These are phyloP conservation scores for Hycleus phaleratus DNA, from an alignment of 1,140 invertebrate species.

Conservation along the genomic window DNA sequence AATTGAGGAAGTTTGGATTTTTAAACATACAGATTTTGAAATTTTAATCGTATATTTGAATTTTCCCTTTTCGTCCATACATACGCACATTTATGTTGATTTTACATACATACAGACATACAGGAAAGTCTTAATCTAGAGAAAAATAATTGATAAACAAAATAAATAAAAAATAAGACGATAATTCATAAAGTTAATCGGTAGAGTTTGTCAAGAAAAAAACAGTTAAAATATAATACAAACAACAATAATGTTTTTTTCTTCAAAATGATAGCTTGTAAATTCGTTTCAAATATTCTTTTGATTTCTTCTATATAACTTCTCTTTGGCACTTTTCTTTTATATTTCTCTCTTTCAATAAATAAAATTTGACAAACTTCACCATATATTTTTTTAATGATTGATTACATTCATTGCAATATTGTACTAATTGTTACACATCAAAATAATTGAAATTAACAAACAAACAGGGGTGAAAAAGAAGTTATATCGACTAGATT, in stretches of 20 bases:
- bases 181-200: not conserved
- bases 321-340: slow-evolving; percentile 16
- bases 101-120: slow-evolving; percentile 37
- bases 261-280: not conserved
- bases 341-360: slow-evolving; percentile 1
- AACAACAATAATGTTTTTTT: not conserved
- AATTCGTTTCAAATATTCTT: slow-evolving; percentile 24
- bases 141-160: slow-evolving; percentile 11
- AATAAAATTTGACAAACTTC: slow-evolving; percentile 9
- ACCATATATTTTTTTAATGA: not conserved
- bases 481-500: slow-evolving; percentile 11
- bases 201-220: slow-evolving; percentile 3
- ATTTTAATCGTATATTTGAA: slow-evolving; percentile 34
- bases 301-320: not conserved
- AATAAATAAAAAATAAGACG: slow-evolving; percentile 1
- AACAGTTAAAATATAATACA: not conserved
- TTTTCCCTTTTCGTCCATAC: slow-evolving; percentile 36
- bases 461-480: not conserved
- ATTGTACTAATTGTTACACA: slow-evolving; percentile 15
- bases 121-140: slow-evolving; percentile 29
- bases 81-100: slow-evolving; percentile 34
- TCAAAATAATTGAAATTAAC: not conserved
- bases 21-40: not conserved
- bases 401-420: no score
- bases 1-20: no score